Conservation (phyloP, 1,140 invertebrate genomes). For the Bombus consobrinus region DNA sequence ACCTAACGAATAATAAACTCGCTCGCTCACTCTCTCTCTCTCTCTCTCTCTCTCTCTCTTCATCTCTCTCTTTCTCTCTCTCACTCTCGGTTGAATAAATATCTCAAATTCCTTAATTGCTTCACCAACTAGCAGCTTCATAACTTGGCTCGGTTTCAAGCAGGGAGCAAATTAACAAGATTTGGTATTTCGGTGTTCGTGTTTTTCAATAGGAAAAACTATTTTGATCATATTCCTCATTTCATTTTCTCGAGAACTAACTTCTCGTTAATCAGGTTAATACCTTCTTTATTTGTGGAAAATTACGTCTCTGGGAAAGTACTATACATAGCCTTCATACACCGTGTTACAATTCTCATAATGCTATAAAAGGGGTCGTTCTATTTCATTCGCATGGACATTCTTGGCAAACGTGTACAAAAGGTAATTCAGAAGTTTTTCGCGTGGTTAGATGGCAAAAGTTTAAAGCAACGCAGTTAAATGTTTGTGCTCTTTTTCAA, state of each 20-base stretch:
- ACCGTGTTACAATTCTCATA: background rate
- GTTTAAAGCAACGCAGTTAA: slow-evolving; percentile 19
- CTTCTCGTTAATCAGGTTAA: background rate
- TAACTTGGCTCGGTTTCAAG: slow-evolving; percentile 2
- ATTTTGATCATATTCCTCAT: background rate
- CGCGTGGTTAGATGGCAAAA: slow-evolving; percentile 11
- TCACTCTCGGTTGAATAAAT: background rate
- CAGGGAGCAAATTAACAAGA: background rate
- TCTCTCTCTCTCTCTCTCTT: too few species aligned
- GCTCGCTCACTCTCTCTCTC: too few species aligned
- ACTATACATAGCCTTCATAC: too few species aligned
- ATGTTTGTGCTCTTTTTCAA: slow-evolving; percentile 23
- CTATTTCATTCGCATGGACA: slow-evolving; percentile 20
- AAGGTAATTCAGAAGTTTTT: background rate
- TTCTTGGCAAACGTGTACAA: background rate
- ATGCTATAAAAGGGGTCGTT: background rate
- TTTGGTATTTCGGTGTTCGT: background rate
- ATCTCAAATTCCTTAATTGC: background rate
- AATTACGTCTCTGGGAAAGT: background rate
- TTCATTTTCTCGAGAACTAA: background rate
- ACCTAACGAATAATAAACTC: background rate
- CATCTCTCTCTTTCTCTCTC: too few species aligned
- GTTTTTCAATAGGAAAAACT: slow-evolving; percentile 1
- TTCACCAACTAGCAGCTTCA: background rate
- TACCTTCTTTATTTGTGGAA: background rate